Conservation (phyloP, 2,113 vertebrate genomes). For the Micromys minutus region DNA sequence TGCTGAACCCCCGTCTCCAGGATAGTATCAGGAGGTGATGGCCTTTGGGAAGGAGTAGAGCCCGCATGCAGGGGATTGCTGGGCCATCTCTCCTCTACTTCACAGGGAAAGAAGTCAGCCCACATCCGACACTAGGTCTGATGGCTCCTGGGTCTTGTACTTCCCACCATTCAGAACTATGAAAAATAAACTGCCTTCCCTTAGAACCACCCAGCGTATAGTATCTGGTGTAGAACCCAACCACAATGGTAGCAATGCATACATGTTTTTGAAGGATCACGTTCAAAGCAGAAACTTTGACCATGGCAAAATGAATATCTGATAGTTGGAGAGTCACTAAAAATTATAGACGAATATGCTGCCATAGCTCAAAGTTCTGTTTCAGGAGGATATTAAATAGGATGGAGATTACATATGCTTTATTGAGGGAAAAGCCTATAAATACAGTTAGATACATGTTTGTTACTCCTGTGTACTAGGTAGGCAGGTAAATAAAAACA, state of each 20-base stretch:
- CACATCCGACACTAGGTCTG: background rate
- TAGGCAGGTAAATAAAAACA: background rate
- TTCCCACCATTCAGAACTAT: background rate
- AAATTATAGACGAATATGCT: background rate
- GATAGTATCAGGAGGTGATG: background rate
- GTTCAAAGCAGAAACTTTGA: background rate
- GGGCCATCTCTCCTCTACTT: background rate
- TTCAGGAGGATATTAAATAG: slow-evolving; percentile 5
- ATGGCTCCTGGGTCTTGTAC: background rate
- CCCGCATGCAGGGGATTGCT: background rate
- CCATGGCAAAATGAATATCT: background rate
- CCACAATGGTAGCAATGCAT: background rate
- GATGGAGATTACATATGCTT: background rate
- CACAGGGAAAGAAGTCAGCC: background rate
- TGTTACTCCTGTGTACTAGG: background rate
- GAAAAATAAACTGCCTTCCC: background rate
- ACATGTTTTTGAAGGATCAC: background rate
- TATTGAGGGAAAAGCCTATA: background rate
- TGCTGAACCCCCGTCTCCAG: background rate
- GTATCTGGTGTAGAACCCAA: background rate
- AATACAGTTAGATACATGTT: background rate
- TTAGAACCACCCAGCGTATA: background rate
- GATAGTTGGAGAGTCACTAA: background rate
- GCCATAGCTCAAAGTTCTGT: background rate
- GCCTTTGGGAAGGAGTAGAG: background rate